Evolutionary conservation across 2,113 vertebrate species (phyloP).

Genomic region (Arizona elegans): DNA sequence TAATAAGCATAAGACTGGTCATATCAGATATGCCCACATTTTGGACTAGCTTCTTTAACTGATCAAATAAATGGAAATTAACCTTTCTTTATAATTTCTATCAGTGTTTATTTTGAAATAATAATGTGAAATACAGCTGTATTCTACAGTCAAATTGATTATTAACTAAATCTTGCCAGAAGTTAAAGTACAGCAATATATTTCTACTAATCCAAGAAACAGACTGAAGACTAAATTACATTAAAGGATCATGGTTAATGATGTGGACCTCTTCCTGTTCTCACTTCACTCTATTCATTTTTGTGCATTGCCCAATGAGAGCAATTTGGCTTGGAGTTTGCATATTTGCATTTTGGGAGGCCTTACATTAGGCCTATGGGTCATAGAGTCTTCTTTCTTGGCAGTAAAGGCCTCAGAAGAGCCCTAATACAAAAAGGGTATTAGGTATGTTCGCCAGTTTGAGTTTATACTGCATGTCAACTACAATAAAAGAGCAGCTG

Average conservation of each 20-base stretch:
- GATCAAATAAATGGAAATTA: not conserved
- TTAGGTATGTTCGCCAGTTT: not conserved
- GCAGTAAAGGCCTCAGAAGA: not conserved
- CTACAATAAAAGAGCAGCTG: not conserved
- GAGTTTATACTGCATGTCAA: not conserved
- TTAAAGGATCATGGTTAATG: not conserved
- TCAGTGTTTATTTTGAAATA: not conserved
- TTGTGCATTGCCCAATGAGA: not conserved
- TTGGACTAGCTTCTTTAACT: not conserved
- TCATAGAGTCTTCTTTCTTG: not conserved
- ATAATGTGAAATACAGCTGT: not conserved
- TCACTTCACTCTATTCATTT: not conserved
- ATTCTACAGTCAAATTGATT: not conserved
- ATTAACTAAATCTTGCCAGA: not conserved
- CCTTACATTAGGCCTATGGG: not conserved
- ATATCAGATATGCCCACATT: not conserved
- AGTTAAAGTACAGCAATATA: not conserved
- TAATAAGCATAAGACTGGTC: not conserved
- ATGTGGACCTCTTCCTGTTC: not conserved
- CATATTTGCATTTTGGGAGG: not conserved
- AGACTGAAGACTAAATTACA: not conserved
- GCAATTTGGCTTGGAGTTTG: not conserved
- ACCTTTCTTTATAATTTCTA: not conserved
- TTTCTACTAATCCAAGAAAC: not conserved
- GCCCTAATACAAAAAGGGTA: not conserved